Evolutionary conservation across 2,888 invertebrate species (phyloP).

Genomic region (Cryptosula pallasiana): DNA sequence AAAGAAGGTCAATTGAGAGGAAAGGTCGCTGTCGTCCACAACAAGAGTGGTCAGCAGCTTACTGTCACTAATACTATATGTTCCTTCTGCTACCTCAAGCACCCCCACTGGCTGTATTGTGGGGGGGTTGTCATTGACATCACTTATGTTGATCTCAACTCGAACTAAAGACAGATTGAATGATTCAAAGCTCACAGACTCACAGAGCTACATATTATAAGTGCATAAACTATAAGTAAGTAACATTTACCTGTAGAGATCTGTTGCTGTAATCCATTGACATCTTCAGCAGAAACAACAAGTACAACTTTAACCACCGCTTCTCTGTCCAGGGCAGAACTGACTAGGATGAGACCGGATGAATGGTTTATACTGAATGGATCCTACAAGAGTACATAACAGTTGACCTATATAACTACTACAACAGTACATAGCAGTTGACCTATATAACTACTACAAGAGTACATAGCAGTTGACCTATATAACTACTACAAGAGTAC

Average conservation of each 20-base stretch:
- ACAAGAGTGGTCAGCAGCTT: neutral
- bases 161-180: too few species aligned
- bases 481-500: too few species aligned
- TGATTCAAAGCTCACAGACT: too few species aligned
- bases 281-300: neutral
- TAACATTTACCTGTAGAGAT: neutral
- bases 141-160: neutral
- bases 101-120: slow-evolving; percentile 6
- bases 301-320: neutral
- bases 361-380: neutral
- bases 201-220: too few species aligned
- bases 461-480: too few species aligned
- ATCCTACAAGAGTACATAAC: neutral
- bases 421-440: too few species aligned
- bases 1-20: neutral
- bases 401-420: neutral
- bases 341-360: neutral
- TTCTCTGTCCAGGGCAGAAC: slow-evolving; percentile 4
- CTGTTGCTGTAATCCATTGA: slow-evolving; percentile 5
- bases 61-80: neutral
- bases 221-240: too few species aligned
- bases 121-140: slow-evolving; percentile 20
- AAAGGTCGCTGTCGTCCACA: neutral
- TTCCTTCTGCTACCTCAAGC: neutral
- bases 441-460: too few species aligned